Percentiles rank a stretch among this genome's conserved stretches.
Conservation (phyloP, 2,113 vertebrate species). For the Pelobates fuscus region DNA sequence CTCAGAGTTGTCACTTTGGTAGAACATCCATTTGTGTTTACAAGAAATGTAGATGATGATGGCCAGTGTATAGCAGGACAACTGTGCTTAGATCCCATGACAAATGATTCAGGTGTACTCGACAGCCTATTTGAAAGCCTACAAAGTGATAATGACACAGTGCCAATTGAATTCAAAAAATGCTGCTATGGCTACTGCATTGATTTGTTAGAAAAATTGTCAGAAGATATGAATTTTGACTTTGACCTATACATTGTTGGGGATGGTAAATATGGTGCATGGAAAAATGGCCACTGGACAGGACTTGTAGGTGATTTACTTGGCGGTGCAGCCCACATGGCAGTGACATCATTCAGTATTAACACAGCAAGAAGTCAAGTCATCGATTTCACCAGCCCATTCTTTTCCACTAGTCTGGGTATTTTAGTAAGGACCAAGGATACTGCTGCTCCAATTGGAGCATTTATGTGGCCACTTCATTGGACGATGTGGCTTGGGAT, state of each 20-base stretch:
- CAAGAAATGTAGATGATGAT: slow-evolving; percentile 88
- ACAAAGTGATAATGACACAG: slow-evolving; percentile 77
- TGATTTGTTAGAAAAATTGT: slow-evolving; percentile 77
- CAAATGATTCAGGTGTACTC: slow-evolving; percentile 81
- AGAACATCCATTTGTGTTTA: slow-evolving; percentile 92
- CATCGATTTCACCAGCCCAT: slow-evolving; percentile 83
- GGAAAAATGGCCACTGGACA: slow-evolving; percentile 81
- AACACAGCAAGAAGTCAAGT: slow-evolving; percentile 81
- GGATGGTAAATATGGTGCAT: slow-evolving; percentile 80
- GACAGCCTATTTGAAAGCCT: slow-evolving; percentile 84
- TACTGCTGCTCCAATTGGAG: slow-evolving; percentile 81
- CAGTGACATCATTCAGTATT: slow-evolving; percentile 82
- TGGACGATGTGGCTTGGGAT: slow-evolving; percentile 87
- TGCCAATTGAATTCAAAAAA: slow-evolving; percentile 74
- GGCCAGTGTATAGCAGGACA: slow-evolving; percentile 91
- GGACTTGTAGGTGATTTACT: slow-evolving; percentile 80
- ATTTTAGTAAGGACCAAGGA: slow-evolving; percentile 81
- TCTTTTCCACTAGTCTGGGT: slow-evolving; percentile 82
- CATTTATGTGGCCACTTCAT: slow-evolving; percentile 86
- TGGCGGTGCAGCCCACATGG: slow-evolving; percentile 77
- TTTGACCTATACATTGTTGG: slow-evolving; percentile 83
- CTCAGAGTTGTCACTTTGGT: slow-evolving; percentile 92
- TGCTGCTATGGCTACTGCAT: slow-evolving; percentile 85
- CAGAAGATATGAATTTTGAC: slow-evolving; percentile 82
- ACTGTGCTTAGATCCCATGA: slow-evolving; percentile 88